Conservation (phyloP, 2,888 invertebrate species). For the Thysanoteuthis rhombus region DNA sequence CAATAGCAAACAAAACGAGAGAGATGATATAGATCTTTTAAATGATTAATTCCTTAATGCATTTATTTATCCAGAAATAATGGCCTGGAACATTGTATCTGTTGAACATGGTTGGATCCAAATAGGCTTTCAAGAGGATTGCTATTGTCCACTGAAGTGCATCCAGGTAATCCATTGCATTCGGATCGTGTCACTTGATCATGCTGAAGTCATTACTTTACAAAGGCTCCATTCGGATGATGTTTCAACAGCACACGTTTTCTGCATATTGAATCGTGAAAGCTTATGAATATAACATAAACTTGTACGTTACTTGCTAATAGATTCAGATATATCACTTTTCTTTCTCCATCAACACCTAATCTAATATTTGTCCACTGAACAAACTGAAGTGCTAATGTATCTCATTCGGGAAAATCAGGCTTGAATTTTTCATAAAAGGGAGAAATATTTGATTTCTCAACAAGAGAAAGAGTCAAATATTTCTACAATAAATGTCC, state of each 20-base stretch:
- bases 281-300: not conserved
- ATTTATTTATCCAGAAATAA: not conserved
- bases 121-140: not conserved
- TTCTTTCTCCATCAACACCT: not conserved
- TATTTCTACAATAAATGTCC: not conserved
- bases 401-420: not conserved
- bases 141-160: not conserved
- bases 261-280: not conserved
- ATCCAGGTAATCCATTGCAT: not conserved
- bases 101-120: not conserved
- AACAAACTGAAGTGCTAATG: not conserved
- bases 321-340: not conserved
- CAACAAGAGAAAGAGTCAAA: not conserved
- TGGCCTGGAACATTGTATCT: not conserved
- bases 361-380: not conserved
- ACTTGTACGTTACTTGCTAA: not conserved
- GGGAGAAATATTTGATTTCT: not conserved
- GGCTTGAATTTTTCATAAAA: not conserved
- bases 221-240: not conserved
- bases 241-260: not conserved
- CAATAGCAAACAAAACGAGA: not conserved
- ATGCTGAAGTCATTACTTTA: not conserved
- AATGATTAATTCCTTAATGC: not conserved
- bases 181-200: not conserved
- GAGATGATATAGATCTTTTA: not conserved